These are phyloP conservation scores for Drosophila rellima DNA, from an alignment of 2,888 invertebrate genomes.

Conservation along the genomic window DNA sequence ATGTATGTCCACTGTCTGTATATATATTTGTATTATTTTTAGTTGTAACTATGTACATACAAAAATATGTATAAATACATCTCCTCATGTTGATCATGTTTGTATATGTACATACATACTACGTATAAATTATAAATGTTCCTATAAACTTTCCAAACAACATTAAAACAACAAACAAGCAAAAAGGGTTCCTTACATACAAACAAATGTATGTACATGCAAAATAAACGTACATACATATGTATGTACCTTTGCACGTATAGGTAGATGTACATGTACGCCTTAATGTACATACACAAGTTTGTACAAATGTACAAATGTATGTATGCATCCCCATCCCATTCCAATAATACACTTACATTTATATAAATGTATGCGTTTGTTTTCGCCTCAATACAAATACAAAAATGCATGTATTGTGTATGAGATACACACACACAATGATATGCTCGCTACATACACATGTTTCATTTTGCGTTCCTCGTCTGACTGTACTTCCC, in stretches of 20 bases:
- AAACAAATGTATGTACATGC: conserved; percentile 22
- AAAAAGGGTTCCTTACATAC: conserved; percentile 18
- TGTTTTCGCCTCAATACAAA: conserved; percentile 62
- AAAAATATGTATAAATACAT: neutral
- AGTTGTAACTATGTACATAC: conserved; percentile 3
- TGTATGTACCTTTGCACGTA: conserved; percentile 10
- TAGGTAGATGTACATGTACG: conserved; percentile 10
- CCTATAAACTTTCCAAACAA: conserved; percentile 10
- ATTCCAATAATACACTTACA: conserved; percentile 48
- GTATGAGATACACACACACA: conserved; percentile 60
- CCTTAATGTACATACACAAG: conserved; percentile 34
- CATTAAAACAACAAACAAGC: conserved; percentile 10
- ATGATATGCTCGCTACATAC: conserved; percentile 60
- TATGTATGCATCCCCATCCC: conserved; percentile 37
- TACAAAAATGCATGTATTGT: conserved; percentile 62
- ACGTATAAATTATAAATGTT: neutral
- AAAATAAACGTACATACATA: conserved; percentile 2
- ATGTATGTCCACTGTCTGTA: conserved; percentile 30
- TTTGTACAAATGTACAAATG: conserved; percentile 19
- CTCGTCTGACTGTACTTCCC: conserved; percentile 75
- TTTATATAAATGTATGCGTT: conserved; percentile 40
- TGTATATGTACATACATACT: conserved; percentile 6
- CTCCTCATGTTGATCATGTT: no score
- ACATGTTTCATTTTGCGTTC: conserved; percentile 77
- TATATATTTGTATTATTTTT: conserved; percentile 1